Base-by-base conservation (phyloP, 2,113 vertebrate genomes). In the Upupa epops region DNA sequence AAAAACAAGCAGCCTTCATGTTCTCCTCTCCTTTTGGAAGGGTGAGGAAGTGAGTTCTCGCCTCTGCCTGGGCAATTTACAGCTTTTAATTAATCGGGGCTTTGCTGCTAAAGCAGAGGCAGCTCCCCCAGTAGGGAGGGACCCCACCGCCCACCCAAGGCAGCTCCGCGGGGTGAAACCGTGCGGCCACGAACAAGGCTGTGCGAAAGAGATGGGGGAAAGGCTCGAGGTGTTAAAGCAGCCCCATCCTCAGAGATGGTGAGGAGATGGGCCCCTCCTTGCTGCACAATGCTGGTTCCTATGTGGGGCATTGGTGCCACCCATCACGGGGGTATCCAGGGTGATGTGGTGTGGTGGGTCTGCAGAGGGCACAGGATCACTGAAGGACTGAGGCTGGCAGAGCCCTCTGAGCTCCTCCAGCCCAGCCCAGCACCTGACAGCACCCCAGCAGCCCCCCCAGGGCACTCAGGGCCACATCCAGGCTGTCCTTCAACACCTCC, bases 61-160 rank as follows among this genome's bases (percentile, higher is more conserved):
- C 70, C 60, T 74, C 75, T 82, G 89, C 70, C 88, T 90, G 46
- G 56, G 86, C 78, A 88, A 93, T 96, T 97, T 97, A 92, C 94
- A 95, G 96, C 88, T 96, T 95, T 96, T 96, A 97, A 97, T 97
- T 97, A 97, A 97, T 95, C 91, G 93, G 95, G 95, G 88, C 76
- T 96, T 96, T 96, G 95, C 94, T 19, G 89, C 87, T 92, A 32
- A 42, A 91, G 76, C 94, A 82, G 92, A 81, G 77, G 89, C 83
- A 73, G 86, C 90, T 97, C 95, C 77, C 87, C 65, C 63, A 96
- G 89, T 42, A 80, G 84, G 89, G 92, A 96, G 72, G 91, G 82
- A 63, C 83, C 70, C 74, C 76, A 91, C 70, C 1, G 2, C 52
- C 40, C 83, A 93, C 91, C 86, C 16, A 17, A 73, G 87, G 90